Evolutionary conservation across 37 sponge, comb jelly and placozoan species (phyloP), one percentile per base, ranked within the genome.

Genomic region (Aphrocallistes beatrix): DNA sequence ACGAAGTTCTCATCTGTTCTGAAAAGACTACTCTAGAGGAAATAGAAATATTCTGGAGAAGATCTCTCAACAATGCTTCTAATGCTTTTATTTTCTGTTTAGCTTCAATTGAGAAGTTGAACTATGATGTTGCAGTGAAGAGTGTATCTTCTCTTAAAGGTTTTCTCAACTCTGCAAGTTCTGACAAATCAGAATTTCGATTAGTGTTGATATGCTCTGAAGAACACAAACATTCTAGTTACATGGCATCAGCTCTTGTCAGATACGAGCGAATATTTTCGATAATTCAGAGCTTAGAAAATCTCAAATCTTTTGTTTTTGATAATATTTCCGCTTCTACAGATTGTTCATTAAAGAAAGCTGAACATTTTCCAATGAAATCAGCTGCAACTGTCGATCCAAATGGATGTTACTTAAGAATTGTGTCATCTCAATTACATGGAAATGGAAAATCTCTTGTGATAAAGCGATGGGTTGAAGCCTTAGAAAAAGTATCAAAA

Each of bases 1-100:
- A 60, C 34, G 75, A 60, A 28, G 75, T 60, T 19, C 34, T 60
- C 32, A 60, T 60, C 34, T 60, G 75, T 13, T 60, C 75, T 60
- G 75, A 60, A 30, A 19, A 60, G 8, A 60, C 75, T 60, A 60
- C 75, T 32, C 3, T 13, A 32, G 75, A 60, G n/a, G 75, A 60
- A 1, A 13, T 60, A 60, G 75, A 60, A 8, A 60, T 60, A 60
- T 60, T 60, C 34, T 60, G 75, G 75, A 60, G 75, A 60, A 60
- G 75, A 60, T 3, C 75, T 13, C 21, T 60, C 10, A 60, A 6
- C 3, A 6, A 19, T 6, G 28, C 75, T 21, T 60, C 75, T 32
- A 32, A 28, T 13, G 10, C 75, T 60, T 19, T 25, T 3, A 60
- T 60, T 25, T 60, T 60, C 75, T 60, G 75, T 60, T 13, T 60